A percentile compares a stretch with the other conserved stretches of the same genome.
phyloP scores from a whole-genome alignment of 2,888 invertebrate genomes.

The Epinotia bilunana region DNA sequence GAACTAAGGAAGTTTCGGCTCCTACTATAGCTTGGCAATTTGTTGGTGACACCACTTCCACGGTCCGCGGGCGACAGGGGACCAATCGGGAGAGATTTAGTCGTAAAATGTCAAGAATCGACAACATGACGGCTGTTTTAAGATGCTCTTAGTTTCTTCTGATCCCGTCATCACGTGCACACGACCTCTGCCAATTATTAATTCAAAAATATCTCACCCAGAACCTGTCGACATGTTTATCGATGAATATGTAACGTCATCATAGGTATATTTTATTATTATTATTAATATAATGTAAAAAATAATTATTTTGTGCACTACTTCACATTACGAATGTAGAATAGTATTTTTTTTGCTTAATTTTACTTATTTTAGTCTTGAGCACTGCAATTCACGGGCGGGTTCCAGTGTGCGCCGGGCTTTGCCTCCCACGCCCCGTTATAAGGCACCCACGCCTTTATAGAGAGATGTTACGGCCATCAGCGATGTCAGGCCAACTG shows the following conservation, averaged over 20 bases:
- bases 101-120: background rate
- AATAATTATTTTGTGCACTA: background rate
- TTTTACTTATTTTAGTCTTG: background rate
- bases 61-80: no score
- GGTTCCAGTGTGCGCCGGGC: no score
- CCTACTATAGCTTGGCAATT: no score
- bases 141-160: background rate
- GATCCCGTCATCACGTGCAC: constrained; percentile 1
- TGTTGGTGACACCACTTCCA: no score
- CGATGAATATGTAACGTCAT: background rate
- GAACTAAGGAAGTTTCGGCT: no score
- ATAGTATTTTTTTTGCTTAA: background rate
- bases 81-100: background rate
- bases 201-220: background rate
- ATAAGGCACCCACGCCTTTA: no score
- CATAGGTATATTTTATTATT: background rate
- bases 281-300: background rate
- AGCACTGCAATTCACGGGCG: background rate
- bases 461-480: no score
- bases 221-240: constrained; percentile 1
- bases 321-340: background rate
- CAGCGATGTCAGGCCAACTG: no score
- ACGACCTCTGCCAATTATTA: constrained; percentile 4
- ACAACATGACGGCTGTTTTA: constrained; percentile 3
- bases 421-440: no score